Evolutionary conservation across 2,888 invertebrate species (phyloP).

Genomic region (Phalera bucephala): DNA sequence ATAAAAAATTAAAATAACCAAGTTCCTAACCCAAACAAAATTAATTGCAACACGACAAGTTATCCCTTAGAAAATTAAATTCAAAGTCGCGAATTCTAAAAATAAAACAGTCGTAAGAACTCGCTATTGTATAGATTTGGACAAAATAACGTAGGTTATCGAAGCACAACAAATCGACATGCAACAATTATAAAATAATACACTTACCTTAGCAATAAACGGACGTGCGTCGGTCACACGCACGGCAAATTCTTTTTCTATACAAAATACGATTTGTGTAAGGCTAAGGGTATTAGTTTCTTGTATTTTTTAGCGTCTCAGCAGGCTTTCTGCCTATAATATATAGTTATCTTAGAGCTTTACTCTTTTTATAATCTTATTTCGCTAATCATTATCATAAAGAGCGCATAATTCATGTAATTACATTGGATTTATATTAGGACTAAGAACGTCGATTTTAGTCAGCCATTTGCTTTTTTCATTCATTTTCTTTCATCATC

Average conservation of each 20-base stretch:
- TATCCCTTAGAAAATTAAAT: constrained; percentile 14
- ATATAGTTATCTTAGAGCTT: constrained; percentile 60
- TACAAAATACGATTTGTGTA: constrained; percentile 52
- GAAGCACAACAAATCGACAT: constrained; percentile 26
- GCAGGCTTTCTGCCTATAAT: constrained; percentile 61
- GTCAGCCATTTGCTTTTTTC: constrained; percentile 82
- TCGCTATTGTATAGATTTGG: constrained; percentile 23
- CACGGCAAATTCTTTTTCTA: constrained; percentile 58
- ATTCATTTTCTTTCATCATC: constrained; percentile 63
- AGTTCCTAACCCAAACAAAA: too few species aligned
- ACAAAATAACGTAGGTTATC: constrained; percentile 28
- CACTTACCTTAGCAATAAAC: constrained; percentile 68
- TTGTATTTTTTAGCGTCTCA: constrained; percentile 46
- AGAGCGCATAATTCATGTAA: constrained; percentile 84
- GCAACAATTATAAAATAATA: constrained; percentile 41
- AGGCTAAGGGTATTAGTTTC: constrained; percentile 46
- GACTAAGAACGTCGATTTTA: constrained; percentile 73
- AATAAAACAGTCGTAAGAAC: constrained; percentile 42
- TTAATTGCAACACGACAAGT: constrained; percentile 13
- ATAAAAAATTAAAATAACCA: constrained; percentile 19
- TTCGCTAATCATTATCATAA: constrained; percentile 82
- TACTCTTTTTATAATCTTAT: constrained; percentile 71
- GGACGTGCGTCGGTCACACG: constrained; percentile 64
- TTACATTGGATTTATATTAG: constrained; percentile 81
- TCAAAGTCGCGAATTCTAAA: constrained; percentile 37